Base-by-base conservation (phyloP, 2,797 vertebrate species). In the Paratrypauchen microcephalus region DNA sequence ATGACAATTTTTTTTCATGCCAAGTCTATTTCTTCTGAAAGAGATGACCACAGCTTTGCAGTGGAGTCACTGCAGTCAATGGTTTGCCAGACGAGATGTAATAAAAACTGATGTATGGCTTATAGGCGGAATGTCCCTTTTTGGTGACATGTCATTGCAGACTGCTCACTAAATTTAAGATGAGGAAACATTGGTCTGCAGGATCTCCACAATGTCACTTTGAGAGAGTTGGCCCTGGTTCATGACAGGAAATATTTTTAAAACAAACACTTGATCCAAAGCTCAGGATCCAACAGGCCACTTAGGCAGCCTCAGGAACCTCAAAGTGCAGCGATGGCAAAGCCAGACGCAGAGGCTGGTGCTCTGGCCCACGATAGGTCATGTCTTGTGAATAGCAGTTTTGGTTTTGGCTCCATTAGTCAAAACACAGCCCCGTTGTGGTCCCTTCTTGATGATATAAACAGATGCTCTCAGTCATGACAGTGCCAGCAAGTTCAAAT, bases 391-490 rank as follows among this genome's bases (percentile, higher is more conserved):
- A 90, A 83, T 80, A 85, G 84, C 81, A 81, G 82, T 70, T 75
- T 65, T 82, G 75, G 82, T 86, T 92, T 87, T 88, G 87, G 88
- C 81, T 62, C 54, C 2, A 69, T 67, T 77, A 68, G 65, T 71
- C 52, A 71, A 76, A 84, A 83, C 58, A 77, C 73, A 78, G 80
- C 76, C 79, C 76, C 41, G 73, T 64, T 81, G 77, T 81, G 81
- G 81, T 77, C 69, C 76, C 71, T 84, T 88, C 84, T 70, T 90
- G 81, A 92, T 89, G 78, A 83, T 81, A 87, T 84, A 85, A 88
- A 87, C 90, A 91, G 83, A 91, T 75, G 76, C 67, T 76, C 76
- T 83, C 81, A 83, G 81, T 83, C 84, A 79, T 80, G 83, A 86
- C 75, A 64, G 73, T 75, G 62, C 73, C 30, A 28, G 72, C 41